Conservation (phyloP, 2,797 vertebrate species). For the Enteromius anoplus region DNA sequence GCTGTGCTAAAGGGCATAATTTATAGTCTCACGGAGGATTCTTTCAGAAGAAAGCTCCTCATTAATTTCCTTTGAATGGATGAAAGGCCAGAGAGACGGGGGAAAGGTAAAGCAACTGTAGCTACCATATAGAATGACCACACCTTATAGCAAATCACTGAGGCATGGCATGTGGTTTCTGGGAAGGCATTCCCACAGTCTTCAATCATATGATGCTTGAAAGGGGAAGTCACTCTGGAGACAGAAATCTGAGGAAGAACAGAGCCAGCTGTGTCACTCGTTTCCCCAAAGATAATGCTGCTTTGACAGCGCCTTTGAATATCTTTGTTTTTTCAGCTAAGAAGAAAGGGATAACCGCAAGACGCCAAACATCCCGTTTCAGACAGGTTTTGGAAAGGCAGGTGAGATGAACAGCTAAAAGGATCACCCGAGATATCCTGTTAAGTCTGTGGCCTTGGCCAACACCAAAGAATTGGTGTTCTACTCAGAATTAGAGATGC, state of each 20-base stretch:
- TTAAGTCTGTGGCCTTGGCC: slow-evolving; percentile 1
- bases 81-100: slow-evolving; percentile 46
- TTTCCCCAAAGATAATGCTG: slow-evolving; percentile 45
- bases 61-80: slow-evolving; percentile 43
- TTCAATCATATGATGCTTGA: slow-evolving; percentile 52
- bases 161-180: slow-evolving; percentile 58
- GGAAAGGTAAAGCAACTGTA: slow-evolving; percentile 62
- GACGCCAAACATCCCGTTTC: slow-evolving; percentile 32
- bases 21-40: slow-evolving; percentile 27
- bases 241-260: slow-evolving; percentile 57
- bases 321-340: slow-evolving; percentile 44
- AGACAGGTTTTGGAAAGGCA: slow-evolving; percentile 35
- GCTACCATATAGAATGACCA: slow-evolving; percentile 67
- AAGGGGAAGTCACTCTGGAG: slow-evolving; percentile 43
- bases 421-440: slow-evolving; percentile 15
- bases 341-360: slow-evolving; percentile 19
- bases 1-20: slow-evolving; percentile 18
- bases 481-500: background rate
- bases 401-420: slow-evolving; percentile 41
- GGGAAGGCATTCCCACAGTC: slow-evolving; percentile 70
- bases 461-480: background rate
- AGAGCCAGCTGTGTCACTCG: slow-evolving; percentile 39
- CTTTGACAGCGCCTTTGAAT: slow-evolving; percentile 43
- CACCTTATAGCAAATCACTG: slow-evolving; percentile 67
- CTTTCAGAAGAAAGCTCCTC: slow-evolving; percentile 17